These are phyloP conservation scores for Nematolebias whitei DNA, from an alignment of 2,113 vertebrate genomes.

Conservation along the genomic window DNA sequence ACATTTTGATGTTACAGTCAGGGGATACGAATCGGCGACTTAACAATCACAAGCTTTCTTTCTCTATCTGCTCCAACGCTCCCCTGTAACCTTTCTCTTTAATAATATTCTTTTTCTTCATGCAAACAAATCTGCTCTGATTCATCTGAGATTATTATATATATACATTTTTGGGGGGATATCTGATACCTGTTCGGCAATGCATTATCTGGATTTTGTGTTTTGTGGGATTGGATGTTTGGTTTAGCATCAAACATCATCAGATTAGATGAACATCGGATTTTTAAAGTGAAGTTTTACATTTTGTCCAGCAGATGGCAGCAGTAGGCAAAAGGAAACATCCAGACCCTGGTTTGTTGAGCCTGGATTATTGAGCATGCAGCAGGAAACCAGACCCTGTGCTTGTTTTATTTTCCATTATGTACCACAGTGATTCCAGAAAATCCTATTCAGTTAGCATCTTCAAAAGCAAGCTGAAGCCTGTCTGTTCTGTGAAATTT, in stretches of 20 bases:
- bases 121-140: no score
- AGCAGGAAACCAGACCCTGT: neutral
- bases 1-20: no score
- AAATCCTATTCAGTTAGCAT: neutral
- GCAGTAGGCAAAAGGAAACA: constrained; percentile 50
- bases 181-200: no score
- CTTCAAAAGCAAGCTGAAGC: neutral
- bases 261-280: neutral
- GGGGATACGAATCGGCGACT: no score
- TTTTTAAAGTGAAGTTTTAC: constrained; percentile 38
- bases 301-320: constrained; percentile 73
- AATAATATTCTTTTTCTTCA: no score
- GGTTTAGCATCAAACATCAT: no score
- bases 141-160: rapidly evolving
- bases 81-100: no score
- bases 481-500: neutral
- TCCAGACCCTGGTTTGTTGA: neutral
- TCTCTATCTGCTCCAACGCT: no score
- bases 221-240: neutral
- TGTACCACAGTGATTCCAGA: neutral
- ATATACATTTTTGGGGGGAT: no score
- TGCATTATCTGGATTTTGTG: no score
- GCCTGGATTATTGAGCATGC: no score
- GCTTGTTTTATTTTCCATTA: constrained; percentile 10
- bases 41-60: no score